Base-by-base conservation (phyloP, 2,113 vertebrate species). In the Thalassarche chlororhynchos region DNA sequence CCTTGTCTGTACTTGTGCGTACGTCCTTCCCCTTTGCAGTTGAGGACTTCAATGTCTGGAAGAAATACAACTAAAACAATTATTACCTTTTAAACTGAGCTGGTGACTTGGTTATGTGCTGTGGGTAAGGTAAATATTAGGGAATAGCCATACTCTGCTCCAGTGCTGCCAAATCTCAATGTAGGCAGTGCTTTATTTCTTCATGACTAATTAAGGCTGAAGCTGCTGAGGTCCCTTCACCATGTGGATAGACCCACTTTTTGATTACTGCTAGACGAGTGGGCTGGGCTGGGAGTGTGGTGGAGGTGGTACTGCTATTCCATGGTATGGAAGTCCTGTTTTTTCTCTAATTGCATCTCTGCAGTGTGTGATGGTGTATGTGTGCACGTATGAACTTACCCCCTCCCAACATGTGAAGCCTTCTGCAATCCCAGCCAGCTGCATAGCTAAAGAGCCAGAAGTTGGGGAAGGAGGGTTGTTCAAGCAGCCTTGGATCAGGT, bases 1-100 rank as follows among this genome's bases (percentile, higher is more conserved):
- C 12, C 17, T 68, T n/a, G 4, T 54, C 8, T 65, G 17, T 6
- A 8, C 17, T 19, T 49, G 23, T 20, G 32, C 0, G 0, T 29
- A 2, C 12, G 8, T 19, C 61, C 47, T 13, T 68, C n/a, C 19
- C 4, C 34, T 49, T 60, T 64, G 18, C 23, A 54, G 12, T 0
- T 31, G 40, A 57, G 14, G 26, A 19, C 14, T 75, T 69, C 34
- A 12, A 1, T 5, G 28, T 5, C 9, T 58, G 34, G 42, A 12
- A 62, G 8, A 87, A 61, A 36, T 3, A 14, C 8, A 61, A 1
- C 7, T 17, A 36, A 74, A 62, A 10, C 2, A 26, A 21, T 61
- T 70, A 25, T 12, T 51, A 12, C 9, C 7, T 7, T 52, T 77
- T 47, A 14, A 21, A 12, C 7, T 18, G 52, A 26, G 36, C 17